A percentile compares a stretch with the other conserved stretches of the same genome.
Evolutionary conservation across 2,888 invertebrate genomes (phyloP).

Genomic region (Cataglyphis altisquamis): DNA sequence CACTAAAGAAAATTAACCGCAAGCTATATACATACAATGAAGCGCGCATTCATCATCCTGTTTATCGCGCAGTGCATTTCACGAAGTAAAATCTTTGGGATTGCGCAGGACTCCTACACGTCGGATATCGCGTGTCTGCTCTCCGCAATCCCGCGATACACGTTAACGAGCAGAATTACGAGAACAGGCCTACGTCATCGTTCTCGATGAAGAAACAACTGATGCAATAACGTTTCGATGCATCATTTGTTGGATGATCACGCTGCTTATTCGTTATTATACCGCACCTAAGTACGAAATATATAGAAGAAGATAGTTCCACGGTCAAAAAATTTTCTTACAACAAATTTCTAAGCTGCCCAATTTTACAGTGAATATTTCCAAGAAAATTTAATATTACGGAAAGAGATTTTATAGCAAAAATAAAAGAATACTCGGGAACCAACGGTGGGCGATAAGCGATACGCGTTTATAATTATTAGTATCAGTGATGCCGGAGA

Average conservation of each 20-base stretch:
- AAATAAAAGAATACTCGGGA: background rate
- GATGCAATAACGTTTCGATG: conserved; percentile 79
- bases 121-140: conserved; percentile 42
- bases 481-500: background rate
- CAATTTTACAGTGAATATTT: background rate
- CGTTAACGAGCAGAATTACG: conserved; percentile 74
- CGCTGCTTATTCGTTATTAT: conserved; percentile 14
- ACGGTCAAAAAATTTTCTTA: background rate
- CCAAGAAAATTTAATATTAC: background rate
- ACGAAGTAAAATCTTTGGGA: conserved; percentile 29
- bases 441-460: background rate
- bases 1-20: conserved; percentile 30
- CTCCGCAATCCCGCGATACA: conserved; percentile 53
- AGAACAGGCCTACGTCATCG: conserved; percentile 64
- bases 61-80: conserved; percentile 14
- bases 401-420: background rate
- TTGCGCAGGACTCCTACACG: conserved; percentile 50
- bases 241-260: conserved; percentile 57
- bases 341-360: background rate
- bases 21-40: conserved; percentile 32
- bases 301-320: background rate
- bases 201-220: conserved; percentile 77
- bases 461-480: background rate
- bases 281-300: background rate
- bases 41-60: conserved; percentile 31